phyloP scores from a whole-genome alignment of 2,113 vertebrate species.

The Danio rerio region GRCz12tu NC_133187.1:23255001-23255500 shows the following conservation, averaged over 20 bases:
- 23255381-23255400: neutral
- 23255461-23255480: conserved; percentile 31
- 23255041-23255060: conserved; percentile 61
- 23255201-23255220: conserved; percentile 55
- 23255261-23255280: conserved; percentile 47
- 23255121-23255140: conserved; percentile 54
- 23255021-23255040: conserved; percentile 49
- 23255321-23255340: neutral
- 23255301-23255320: conserved; percentile 22
- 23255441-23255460: conserved; percentile 33
- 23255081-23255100: conserved; percentile 61
- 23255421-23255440: conserved; percentile 14
- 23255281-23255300: conserved; percentile 54
- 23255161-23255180: conserved; percentile 68
- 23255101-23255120: conserved; percentile 50
- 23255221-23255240: conserved; percentile 52
- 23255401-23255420: neutral
- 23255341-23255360: neutral
- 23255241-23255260: conserved; percentile 42
- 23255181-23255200: conserved; percentile 37
- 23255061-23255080: conserved; percentile 49
- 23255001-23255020: conserved; percentile 35
- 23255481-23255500: conserved; percentile 37
- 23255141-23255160: conserved; percentile 56
- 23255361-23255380: neutral